phyloP scores from a whole-genome alignment of 2,888 invertebrate species.

The Stenolophus ochropezus region DNA sequence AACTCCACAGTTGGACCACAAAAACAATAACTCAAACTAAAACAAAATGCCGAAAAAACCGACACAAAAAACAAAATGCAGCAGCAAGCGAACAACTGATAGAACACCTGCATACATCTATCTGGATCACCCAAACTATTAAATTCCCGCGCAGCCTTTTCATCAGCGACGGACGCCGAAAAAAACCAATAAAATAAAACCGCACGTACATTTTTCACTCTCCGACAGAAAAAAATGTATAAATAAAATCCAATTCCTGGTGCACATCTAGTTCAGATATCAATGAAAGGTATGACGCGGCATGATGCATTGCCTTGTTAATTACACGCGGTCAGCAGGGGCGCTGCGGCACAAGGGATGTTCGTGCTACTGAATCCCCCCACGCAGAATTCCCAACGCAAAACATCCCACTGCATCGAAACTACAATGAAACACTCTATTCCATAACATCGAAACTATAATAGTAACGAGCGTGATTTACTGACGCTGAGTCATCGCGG shows the following conservation, averaged over 20 bases:
- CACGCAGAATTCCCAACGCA: too few relatives aligned
- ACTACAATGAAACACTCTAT: too few relatives aligned
- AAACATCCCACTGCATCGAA: constrained; percentile 16
- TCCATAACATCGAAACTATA: too few relatives aligned
- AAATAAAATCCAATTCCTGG: constrained; percentile 51
- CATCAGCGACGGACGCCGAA: constrained; percentile 37
- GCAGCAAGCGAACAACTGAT: constrained; percentile 24
- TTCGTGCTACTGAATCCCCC: too few relatives aligned
- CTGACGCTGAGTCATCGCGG: too few relatives aligned
- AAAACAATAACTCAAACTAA: constrained; percentile 44
- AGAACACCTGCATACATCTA: constrained; percentile 38
- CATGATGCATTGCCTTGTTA: constrained; percentile 69
- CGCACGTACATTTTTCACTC: constrained; percentile 52
- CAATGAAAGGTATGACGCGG: constrained; percentile 66
- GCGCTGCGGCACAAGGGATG: constrained; percentile 2
- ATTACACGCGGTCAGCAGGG: constrained; percentile 68
- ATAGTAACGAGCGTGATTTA: too few relatives aligned
- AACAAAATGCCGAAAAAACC: constrained; percentile 40
- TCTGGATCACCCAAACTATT: constrained; percentile 42
- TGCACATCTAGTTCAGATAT: constrained; percentile 34
- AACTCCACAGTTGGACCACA: constrained; percentile 15
- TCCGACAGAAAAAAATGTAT: constrained; percentile 49
- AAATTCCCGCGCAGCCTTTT: constrained; percentile 42
- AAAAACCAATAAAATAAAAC: constrained; percentile 54
- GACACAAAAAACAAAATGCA: constrained; percentile 17